These are phyloP conservation scores for Poecilus cupreus DNA, from an alignment of 2,888 invertebrate genomes.

Conservation along the genomic window DNA sequence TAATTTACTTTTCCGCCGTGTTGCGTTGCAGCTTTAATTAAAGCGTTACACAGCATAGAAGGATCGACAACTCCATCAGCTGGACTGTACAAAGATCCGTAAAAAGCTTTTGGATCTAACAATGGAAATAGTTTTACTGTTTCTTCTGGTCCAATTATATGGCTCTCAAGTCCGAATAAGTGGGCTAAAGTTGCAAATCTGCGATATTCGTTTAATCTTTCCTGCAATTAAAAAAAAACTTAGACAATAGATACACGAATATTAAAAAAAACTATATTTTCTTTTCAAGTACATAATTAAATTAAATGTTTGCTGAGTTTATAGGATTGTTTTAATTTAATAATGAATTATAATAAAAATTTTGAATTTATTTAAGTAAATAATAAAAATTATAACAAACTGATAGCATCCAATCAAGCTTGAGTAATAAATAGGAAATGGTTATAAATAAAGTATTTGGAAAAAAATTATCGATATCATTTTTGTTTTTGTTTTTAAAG, in stretches of 20 bases:
- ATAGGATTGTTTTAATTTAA: no score
- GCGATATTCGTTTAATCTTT: conserved; percentile 88
- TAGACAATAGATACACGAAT: not conserved
- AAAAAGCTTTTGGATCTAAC: conserved; percentile 83
- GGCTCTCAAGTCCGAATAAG: conserved; percentile 84
- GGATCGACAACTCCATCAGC: conserved; percentile 92
- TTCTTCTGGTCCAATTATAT: conserved; percentile 82
- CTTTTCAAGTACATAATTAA: no score
- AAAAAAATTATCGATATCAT: no score
- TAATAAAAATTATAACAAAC: no score
- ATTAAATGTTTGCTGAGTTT: no score
- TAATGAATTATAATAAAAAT: no score
- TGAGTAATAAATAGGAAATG: no score
- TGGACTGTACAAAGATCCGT: conserved; percentile 86
- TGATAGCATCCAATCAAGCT: no score
- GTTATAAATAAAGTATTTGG: no score
- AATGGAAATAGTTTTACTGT: conserved; percentile 86
- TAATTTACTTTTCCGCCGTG: conserved; percentile 81
- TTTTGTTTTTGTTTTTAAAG: no score
- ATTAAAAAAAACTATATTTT: not conserved
- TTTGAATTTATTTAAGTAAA: no score
- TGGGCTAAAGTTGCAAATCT: conserved; percentile 87
- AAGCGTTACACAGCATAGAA: conserved; percentile 84
- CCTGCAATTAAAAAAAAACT: conserved; percentile 71
- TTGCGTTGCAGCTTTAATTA: conserved; percentile 82